Evolutionary conservation across 2,797 vertebrate genomes (phyloP).

Genomic region (Tiaroga cobitis): DNA sequence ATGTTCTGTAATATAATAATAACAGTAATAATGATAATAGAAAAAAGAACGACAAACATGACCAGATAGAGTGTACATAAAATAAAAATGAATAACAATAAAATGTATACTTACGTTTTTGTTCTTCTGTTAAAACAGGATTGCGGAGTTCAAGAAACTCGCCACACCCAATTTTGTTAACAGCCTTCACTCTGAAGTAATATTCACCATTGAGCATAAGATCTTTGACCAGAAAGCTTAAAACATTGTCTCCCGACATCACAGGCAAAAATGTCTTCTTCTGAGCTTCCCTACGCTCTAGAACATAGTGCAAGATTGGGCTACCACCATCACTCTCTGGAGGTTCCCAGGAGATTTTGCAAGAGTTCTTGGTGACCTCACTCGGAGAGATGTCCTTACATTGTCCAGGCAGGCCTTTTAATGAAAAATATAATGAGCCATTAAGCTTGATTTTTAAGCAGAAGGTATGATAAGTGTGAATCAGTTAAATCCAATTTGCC

Average conservation of each 20-base stretch:
- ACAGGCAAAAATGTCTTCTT: slow-evolving; percentile 94
- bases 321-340: slow-evolving; percentile 93
- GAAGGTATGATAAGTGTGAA: neutral
- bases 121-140: slow-evolving; percentile 90
- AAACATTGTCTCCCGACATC: slow-evolving; percentile 89
- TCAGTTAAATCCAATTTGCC: neutral
- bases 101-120: slow-evolving; percentile 85
- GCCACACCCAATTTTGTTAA: slow-evolving; percentile 95
- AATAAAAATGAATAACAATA: neutral
- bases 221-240: slow-evolving; percentile 89
- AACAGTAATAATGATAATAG: neutral
- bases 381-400: slow-evolving; percentile 91
- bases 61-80: neutral
- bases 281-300: slow-evolving; percentile 93
- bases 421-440: slow-evolving; percentile 18
- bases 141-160: slow-evolving; percentile 91
- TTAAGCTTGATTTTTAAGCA: neutral
- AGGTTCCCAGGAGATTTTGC: slow-evolving; percentile 92
- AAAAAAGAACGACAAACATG: neutral
- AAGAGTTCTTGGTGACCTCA: slow-evolving; percentile 92
- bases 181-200: slow-evolving; percentile 96
- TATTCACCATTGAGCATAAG: slow-evolving; percentile 93
- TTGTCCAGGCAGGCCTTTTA: slow-evolving; percentile 89
- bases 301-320: slow-evolving; percentile 90
- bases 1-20: slow-evolving; percentile 81